Conservation (phyloP, 1,140 invertebrate genomes). For the Drosophila ogumai region DNA sequence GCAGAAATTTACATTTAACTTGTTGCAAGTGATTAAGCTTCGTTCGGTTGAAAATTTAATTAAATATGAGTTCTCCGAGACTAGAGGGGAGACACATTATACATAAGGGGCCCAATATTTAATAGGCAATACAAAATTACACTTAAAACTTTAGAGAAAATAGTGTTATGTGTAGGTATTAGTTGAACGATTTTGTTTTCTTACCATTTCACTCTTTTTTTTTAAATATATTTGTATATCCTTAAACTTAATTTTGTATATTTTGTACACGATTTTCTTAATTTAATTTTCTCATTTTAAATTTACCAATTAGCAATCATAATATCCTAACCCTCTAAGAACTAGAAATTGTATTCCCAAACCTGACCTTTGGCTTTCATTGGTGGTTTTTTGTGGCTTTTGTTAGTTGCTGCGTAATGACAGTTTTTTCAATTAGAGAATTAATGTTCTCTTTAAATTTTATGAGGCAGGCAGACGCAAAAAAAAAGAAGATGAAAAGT, state of each 20-base stretch:
- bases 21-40: conserved; percentile 55
- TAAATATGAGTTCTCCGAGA: conserved; percentile 34
- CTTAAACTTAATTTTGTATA: not conserved
- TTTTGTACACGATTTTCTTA: not conserved
- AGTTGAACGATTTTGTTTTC: not conserved
- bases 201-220: too few species aligned
- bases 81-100: not conserved
- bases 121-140: not conserved
- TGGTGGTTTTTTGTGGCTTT: not conserved
- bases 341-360: not conserved
- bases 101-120: not conserved
- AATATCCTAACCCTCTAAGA: not conserved
- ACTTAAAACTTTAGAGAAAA: not conserved
- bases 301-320: not conserved
- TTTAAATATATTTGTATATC: too few species aligned
- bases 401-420: conserved; percentile 11
- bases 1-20: conserved; percentile 44
- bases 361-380: not conserved
- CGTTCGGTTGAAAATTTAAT: conserved; percentile 37
- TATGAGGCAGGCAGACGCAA: conserved; percentile 18
- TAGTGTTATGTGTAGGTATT: not conserved
- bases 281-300: not conserved
- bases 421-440: conserved; percentile 47
- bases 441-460: conserved; percentile 37
- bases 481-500: conserved; percentile 7